Percentiles rank a stretch among this genome's conserved stretches.
phyloP scores from a whole-genome alignment of 2,113 vertebrate genomes.

The Rhabdornis inornatus region DNA sequence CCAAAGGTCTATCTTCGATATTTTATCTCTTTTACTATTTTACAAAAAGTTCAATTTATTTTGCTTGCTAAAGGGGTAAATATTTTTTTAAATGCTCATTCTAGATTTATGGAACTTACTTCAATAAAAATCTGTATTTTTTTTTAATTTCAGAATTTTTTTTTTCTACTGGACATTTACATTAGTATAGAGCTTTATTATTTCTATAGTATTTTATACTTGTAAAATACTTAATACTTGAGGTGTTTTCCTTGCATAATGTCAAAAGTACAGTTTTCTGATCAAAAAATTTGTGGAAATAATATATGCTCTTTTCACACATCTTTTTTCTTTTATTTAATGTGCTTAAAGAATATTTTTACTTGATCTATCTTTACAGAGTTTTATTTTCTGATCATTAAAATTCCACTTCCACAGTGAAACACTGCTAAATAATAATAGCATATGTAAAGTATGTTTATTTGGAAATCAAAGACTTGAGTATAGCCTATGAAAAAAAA shows the following conservation, averaged over 20 bases:
- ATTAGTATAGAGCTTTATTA: neutral
- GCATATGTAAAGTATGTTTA: neutral
- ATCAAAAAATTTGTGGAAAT: neutral
- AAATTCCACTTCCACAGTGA: neutral
- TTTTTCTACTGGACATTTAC: neutral
- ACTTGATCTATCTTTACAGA: neutral
- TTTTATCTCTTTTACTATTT: neutral
- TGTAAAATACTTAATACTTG: neutral
- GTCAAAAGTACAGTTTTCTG: neutral
- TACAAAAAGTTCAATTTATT: neutral
- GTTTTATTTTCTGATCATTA: accelerated
- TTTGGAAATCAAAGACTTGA: neutral
- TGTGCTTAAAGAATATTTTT: neutral
- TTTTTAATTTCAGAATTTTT: neutral
- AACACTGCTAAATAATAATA: neutral
- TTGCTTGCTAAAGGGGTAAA: neutral
- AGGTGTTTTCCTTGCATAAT: neutral
- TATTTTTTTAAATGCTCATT: neutral
- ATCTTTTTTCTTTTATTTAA: neutral
- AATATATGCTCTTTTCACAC: neutral
- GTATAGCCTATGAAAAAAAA: neutral
- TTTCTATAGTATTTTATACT: neutral
- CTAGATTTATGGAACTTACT: neutral
- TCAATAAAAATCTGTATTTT: neutral
- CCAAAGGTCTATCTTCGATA: neutral